Evolutionary conservation across 2,888 invertebrate genomes (phyloP), one percentile per base, ranked within the genome.

Genomic region (Thecocarcelia acutangulata): DNA sequence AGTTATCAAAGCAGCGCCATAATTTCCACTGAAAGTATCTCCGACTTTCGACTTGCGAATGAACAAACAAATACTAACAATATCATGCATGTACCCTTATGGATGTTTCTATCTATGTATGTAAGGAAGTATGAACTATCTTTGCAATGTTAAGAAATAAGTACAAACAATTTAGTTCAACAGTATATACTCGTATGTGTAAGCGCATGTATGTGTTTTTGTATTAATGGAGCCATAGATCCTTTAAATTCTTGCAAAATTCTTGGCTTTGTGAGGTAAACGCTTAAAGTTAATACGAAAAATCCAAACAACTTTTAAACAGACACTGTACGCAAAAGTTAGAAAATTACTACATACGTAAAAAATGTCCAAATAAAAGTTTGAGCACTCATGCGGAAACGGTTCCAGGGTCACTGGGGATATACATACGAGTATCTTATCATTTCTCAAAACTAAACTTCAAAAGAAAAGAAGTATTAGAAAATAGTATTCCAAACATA

Each of bases 1-100:
- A 70, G 58, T 17, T 78, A 58, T 56, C 42, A 44, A 59, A 40
- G 64, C 58, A 75, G 33, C 50, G 74, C 69, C 58, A 75, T 80
- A 75, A 80, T 64, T 75, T 80, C 46, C 69, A 58, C 70, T 75
- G 42, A 42, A 75, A 80, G 59, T 59, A 59, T 80, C 37, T 66
- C 8, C n/a, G n/a, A 46, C 50, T 61, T 42, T 12, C 33, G 3
- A 19, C 21, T 42, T 15, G 33, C 33, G 33, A 44, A 46, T 12
- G 40, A 3, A 40, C 40, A 17, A 50, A 50, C 40, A 33, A 46
- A 21, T 15, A 15, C 33, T 33, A 33, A 33, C 8, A 21, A 46
- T 46, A 15, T 21, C 21, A 8, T n/a, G n/a, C n/a, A n/a, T n/a
- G n/a, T n/a, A n/a, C n/a, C n/a, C n/a, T n/a, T n/a, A n/a, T n/a